Base-by-base conservation (phyloP, 2,888 invertebrate genomes). In the Strigamia transsilvanica region DNA sequence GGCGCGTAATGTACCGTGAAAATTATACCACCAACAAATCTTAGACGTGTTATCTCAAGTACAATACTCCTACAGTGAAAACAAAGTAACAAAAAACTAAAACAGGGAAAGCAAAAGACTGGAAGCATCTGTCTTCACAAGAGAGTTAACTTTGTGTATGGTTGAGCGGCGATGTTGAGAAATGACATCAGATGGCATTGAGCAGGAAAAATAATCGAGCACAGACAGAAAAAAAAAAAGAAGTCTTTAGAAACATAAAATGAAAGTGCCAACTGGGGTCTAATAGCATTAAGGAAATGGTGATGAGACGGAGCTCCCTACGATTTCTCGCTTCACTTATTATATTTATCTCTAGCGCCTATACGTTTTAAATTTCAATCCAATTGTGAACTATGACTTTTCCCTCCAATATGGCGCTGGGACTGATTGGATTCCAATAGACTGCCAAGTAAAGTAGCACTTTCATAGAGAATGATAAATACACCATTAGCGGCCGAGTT, bases 231-330 rank as follows among this genome's bases (percentile, higher is more conserved):
- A 15, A 27, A 61, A 15, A 27, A 61, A n/a, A 61, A 61, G 27
- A 61, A 18, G 66, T 66, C 66, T 66, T 66, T 66, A 27, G 66
- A 66, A 66, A 66, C 66, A 66, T 66, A 66, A 66, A 66, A 66
- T 66, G 66, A 66, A 66, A 66, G 66, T 66, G 66, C 66, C 66
- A 66, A 66, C 66, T 66, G 66, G 51, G 66, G 66, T 66, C 66
- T 66, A 66, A 66, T 66, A 66, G 66, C 66, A 66, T 66, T 66
- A 66, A 66, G 66, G 66, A 66, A 66, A 66, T 66, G 66, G 66
- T 66, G 66, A 66, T 66, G 66, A 66, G 66, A 66, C 66, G 66
- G 66, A 66, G 66, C 66, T 66, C 66, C 66, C 66, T 66, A 27
- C 32, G 66, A 66, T 66, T 66, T 66, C 32, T 66, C 66, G 66